These are phyloP conservation scores for Arctocebus calabarensis DNA, from an alignment of 2,797 vertebrate species.

Conservation along the genomic window DNA sequence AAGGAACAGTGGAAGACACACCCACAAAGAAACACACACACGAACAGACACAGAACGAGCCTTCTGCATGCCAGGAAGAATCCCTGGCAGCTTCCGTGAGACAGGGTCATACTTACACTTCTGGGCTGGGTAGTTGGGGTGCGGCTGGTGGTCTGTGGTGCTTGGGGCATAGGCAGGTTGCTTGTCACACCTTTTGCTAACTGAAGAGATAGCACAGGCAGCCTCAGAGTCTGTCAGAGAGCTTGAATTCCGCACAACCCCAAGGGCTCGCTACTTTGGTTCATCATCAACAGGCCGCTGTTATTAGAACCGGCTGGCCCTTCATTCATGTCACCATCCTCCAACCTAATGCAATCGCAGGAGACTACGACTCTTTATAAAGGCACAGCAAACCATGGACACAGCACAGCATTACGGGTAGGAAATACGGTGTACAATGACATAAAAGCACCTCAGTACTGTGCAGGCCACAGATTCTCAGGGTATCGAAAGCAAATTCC, in stretches of 20 bases:
- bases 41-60: constrained; percentile 75
- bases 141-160: constrained; percentile 86
- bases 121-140: constrained; percentile 87
- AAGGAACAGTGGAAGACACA: neutral
- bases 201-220: constrained; percentile 89
- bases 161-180: constrained; percentile 87
- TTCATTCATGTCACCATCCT: constrained; percentile 56
- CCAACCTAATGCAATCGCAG: constrained; percentile 74
- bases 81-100: constrained; percentile 74
- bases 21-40: neutral
- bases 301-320: neutral
- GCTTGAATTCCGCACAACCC: neutral
- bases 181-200: constrained; percentile 88
- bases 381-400: constrained; percentile 57
- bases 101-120: constrained; percentile 87
- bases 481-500: neutral
- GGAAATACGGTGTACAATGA: neutral
- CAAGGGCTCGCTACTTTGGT: neutral
- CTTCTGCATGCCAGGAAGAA: constrained; percentile 79
- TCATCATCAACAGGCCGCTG: neutral
- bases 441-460: constrained; percentile 64
- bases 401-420: constrained; percentile 70
- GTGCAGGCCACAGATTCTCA: neutral
- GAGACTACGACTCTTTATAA: constrained; percentile 70
- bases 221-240: constrained; percentile 77